phyloP scores from a whole-genome alignment of 1,140 invertebrate species.

The Nephotettix cincticeps region DNA sequence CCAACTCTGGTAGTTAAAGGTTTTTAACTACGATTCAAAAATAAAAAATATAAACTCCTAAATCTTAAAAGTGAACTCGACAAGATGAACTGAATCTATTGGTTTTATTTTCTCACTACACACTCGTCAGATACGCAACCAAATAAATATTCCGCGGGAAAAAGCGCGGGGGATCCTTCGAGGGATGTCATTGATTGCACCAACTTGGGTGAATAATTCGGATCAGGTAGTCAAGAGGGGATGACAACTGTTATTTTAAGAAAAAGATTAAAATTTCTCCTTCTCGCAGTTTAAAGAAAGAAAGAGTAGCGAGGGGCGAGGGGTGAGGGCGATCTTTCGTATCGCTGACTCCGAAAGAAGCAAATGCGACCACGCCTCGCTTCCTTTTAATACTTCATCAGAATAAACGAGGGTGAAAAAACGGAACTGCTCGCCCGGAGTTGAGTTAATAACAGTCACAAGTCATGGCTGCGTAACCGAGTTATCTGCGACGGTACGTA shows the following conservation, averaged over 20 bases:
- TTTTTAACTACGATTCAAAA: too few species aligned
- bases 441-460: constrained; percentile 8
- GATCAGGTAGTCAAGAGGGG: constrained; percentile 17
- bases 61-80: too few species aligned
- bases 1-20: too few species aligned
- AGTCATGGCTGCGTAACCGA: not conserved
- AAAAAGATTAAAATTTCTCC: constrained; percentile 17
- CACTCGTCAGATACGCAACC: too few species aligned
- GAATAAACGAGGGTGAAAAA: constrained; percentile 20
- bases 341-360: constrained; percentile 25
- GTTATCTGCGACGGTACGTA: too few species aligned
- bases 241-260: constrained; percentile 20
- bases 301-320: not conserved
- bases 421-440: constrained; percentile 16
- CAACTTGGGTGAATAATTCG: constrained; percentile 11
- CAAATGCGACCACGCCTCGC: constrained; percentile 13
- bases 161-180: too few species aligned
- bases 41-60: too few species aligned
- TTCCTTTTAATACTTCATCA: constrained; percentile 28
- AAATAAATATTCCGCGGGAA: too few species aligned
- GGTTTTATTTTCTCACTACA: too few species aligned
- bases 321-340: constrained; percentile 13
- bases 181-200: not conserved
- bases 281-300: not conserved
- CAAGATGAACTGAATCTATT: too few species aligned